Conservation (phyloP, 2,113 vertebrate genomes). For the Nyctibius bracteatus region DNA sequence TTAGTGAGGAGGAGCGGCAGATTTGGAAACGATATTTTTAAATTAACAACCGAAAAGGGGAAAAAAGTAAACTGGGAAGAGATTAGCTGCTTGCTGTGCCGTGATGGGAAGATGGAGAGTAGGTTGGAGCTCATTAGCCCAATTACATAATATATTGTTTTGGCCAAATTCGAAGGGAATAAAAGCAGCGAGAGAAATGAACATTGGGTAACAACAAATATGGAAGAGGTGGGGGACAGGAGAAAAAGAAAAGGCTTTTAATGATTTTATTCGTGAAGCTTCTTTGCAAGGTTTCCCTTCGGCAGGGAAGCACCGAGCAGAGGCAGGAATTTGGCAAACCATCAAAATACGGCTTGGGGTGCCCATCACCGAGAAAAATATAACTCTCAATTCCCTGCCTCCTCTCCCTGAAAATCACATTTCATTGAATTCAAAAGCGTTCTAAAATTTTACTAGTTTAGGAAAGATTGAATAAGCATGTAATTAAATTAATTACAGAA, state of each 20-base stretch:
- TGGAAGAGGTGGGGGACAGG: background rate
- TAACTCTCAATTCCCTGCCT: no score
- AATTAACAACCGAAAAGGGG: background rate
- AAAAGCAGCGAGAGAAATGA: background rate
- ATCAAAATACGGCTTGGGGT: background rate
- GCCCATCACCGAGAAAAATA: fast-evolving
- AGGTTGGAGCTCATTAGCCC: slow-evolving; percentile 4
- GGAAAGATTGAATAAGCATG: slow-evolving; percentile 71
- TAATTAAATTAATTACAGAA: slow-evolving; percentile 80
- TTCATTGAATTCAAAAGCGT: slow-evolving; percentile 65
- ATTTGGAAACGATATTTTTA: background rate
- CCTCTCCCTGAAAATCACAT: slow-evolving; percentile 32
- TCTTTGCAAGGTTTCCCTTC: background rate
- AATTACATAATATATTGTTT: background rate
- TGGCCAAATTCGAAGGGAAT: background rate
- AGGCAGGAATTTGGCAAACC: background rate
- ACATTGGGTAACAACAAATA: background rate
- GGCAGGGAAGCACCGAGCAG: background rate
- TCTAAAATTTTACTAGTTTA: slow-evolving; percentile 72
- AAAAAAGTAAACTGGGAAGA: background rate
- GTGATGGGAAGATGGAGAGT: background rate
- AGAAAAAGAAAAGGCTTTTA: background rate
- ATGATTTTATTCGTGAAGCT: background rate
- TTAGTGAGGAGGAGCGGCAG: background rate
- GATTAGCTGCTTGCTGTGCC: background rate